Percentiles rank a stretch among this genome's conserved stretches.
phyloP scores from a whole-genome alignment of 2,797 vertebrate genomes.

The Typhlichthys subterraneus region DNA sequence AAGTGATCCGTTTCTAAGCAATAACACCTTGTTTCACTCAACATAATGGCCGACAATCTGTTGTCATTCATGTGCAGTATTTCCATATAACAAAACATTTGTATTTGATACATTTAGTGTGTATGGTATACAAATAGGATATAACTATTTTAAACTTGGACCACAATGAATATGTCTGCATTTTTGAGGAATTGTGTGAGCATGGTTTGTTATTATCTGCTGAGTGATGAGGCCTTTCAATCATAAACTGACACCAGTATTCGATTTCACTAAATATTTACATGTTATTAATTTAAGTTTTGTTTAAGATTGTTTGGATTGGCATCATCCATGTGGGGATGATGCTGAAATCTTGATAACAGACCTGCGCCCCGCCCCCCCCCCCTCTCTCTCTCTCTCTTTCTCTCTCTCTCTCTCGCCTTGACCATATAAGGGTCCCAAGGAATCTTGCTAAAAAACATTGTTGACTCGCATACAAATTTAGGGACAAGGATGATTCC shows the following conservation, averaged over 20 bases:
- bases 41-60: background rate
- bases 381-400: background rate
- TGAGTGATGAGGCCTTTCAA: too few relatives aligned
- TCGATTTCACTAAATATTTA: too few relatives aligned
- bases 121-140: too few relatives aligned
- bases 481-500: conserved; percentile 25
- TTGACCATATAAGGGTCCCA: conserved; percentile 84
- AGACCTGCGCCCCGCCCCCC: conserved; percentile 62
- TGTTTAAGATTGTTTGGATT: conserved; percentile 31
- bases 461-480: conserved; percentile 60
- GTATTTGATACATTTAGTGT: too few relatives aligned
- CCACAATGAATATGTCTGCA: too few relatives aligned
- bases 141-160: too few relatives aligned
- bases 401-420: conserved; percentile 45
- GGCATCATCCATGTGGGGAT: conserved; percentile 7
- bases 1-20: conserved; percentile 3
- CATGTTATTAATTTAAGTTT: background rate
- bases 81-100: background rate
- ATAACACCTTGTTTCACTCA: conserved; percentile 21
- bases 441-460: conserved; percentile 72
- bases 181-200: too few relatives aligned
- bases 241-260: too few relatives aligned
- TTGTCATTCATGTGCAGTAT: background rate
- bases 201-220: too few relatives aligned
- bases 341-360: conserved; percentile 64